Conservation (phyloP, 2,113 vertebrate species). For the Pomatorhinus ruficollis region DNA sequence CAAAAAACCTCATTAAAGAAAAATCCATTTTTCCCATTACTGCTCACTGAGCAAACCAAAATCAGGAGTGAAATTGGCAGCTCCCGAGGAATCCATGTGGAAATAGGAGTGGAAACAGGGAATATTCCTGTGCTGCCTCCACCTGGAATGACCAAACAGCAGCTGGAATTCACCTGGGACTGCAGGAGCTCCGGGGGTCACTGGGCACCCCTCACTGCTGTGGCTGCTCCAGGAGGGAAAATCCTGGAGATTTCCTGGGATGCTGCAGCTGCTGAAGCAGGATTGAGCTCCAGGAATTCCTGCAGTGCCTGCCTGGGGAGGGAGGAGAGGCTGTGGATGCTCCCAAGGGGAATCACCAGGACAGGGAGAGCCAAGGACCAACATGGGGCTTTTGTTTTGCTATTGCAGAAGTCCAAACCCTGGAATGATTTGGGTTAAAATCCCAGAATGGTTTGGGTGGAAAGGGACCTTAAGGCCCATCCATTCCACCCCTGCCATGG, state of each 20-base stretch:
- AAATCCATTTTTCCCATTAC: background rate
- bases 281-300: background rate
- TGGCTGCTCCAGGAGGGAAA: background rate
- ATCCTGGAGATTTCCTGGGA: background rate
- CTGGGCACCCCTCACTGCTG: background rate
- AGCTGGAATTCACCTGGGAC: background rate
- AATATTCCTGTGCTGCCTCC: background rate
- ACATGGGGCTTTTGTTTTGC: rapidly evolving
- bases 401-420: background rate
- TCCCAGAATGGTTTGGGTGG: too few relatives aligned
- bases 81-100: background rate
- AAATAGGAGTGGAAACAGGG: background rate
- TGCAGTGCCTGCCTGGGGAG: background rate
- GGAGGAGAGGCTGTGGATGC: background rate
- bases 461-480: rapidly evolving
- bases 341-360: background rate
- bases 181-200: background rate
- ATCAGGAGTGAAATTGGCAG: background rate
- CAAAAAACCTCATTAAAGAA: background rate
- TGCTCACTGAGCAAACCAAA: background rate
- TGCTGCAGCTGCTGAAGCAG: background rate
- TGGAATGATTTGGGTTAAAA: background rate
- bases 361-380: background rate
- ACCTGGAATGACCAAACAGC: background rate
- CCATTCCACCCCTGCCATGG: background rate